These are phyloP conservation scores for Eilema griseolum DNA, from an alignment of 2,888 invertebrate species.

Conservation along the genomic window DNA sequence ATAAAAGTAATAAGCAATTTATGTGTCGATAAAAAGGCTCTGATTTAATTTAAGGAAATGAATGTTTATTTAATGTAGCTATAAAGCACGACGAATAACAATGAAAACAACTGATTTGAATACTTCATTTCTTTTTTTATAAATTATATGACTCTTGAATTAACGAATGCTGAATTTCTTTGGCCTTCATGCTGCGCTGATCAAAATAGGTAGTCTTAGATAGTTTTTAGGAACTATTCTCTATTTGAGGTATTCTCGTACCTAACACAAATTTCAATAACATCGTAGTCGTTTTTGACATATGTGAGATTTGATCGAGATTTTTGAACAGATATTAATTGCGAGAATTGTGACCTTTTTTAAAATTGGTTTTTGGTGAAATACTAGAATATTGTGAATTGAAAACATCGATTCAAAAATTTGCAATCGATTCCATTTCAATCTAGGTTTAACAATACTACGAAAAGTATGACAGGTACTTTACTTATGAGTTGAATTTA, in stretches of 20 bases:
- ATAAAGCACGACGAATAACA: constrained; percentile 46
- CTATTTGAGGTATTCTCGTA: no score
- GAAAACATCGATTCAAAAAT: no score
- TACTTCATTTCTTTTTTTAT: constrained; percentile 8
- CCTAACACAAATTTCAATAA: no score
- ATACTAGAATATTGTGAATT: no score
- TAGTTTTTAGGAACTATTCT: no score
- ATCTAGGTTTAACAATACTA: no score
- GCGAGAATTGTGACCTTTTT: no score
- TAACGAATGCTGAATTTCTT: not conserved
- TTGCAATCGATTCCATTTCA: no score
- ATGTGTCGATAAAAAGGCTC: constrained; percentile 30
- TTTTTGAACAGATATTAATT: no score
- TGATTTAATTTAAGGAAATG: constrained; percentile 39
- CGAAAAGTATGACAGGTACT: not conserved
- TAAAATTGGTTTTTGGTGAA: no score
- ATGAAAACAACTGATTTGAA: constrained; percentile 44
- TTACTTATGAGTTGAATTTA: not conserved
- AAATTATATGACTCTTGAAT: not conserved
- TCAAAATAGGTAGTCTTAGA: not conserved
- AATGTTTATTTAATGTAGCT: constrained; percentile 48
- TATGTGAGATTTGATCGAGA: no score
- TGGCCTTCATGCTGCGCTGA: not conserved
- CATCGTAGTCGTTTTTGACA: no score
- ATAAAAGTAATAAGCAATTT: constrained; percentile 16